phyloP scores from a whole-genome alignment of 2,113 vertebrate genomes.

The Ancistrus triradiatus region DNA sequence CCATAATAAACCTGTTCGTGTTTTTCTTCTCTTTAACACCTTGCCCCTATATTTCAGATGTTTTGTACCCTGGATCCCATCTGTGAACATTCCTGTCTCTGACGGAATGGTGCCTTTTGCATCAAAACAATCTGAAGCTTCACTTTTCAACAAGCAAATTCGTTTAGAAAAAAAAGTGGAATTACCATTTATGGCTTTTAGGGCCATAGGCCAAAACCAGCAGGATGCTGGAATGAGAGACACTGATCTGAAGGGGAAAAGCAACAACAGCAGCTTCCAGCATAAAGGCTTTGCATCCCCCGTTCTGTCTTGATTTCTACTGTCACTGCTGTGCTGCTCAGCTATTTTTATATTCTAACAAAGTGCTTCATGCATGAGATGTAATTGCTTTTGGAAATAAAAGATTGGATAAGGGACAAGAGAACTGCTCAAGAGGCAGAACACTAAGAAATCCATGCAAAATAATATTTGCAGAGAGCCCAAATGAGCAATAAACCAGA shows the following conservation, averaged over 20 bases:
- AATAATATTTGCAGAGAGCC: neutral
- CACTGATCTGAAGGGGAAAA: neutral
- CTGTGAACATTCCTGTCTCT: no score
- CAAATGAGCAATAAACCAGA: constrained; percentile 10
- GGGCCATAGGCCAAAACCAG: constrained; percentile 14
- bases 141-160: neutral
- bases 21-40: no score
- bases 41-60: no score
- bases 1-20: no score
- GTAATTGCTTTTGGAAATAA: constrained; percentile 38
- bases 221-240: constrained; percentile 1
- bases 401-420: constrained; percentile 5
- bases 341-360: constrained; percentile 36
- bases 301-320: constrained; percentile 12
- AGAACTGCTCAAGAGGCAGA: neutral
- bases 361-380: constrained; percentile 50
- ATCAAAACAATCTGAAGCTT: neutral
- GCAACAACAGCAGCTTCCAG: constrained; percentile 22
- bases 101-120: neutral
- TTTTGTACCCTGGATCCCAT: no score
- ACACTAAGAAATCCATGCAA: no score
- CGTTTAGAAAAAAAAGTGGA: neutral
- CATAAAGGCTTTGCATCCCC: neutral
- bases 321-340: constrained; percentile 22
- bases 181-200: constrained; percentile 36